Percentiles rank a stretch among this genome's conserved stretches.
Conservation (phyloP, 2,113 vertebrate genomes). For the Orthonyx spaldingii region DNA sequence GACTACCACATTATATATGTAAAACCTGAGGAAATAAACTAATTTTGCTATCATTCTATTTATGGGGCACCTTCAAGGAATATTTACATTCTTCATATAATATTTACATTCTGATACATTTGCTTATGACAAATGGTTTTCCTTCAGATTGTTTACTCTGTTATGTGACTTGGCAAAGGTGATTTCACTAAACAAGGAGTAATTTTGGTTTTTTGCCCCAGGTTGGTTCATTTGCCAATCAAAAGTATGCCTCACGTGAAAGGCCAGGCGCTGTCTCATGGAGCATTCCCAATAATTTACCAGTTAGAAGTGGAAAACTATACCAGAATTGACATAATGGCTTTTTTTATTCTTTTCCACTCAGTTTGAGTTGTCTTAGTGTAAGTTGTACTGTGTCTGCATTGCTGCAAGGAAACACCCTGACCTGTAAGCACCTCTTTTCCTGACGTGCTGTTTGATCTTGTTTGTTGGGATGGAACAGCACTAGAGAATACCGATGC, state of each 20-base stretch:
- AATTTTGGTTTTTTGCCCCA: not conserved
- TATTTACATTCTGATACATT: constrained; percentile 26
- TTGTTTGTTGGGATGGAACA: not conserved
- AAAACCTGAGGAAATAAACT: not conserved
- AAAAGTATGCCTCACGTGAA: not conserved
- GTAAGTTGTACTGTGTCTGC: not conserved
- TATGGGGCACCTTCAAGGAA: not conserved
- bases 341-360: not conserved
- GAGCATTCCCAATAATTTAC: not conserved
- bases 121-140: constrained; percentile 5
- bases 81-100: constrained; percentile 9
- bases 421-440: not conserved
- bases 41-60: constrained; percentile 4
- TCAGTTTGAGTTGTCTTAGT: not conserved
- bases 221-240: not conserved
- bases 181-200: not conserved
- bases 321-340: not conserved
- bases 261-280: not conserved
- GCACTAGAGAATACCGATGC: not conserved
- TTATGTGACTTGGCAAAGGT: not conserved
- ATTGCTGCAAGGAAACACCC: not conserved
- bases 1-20: not conserved
- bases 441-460: not conserved
- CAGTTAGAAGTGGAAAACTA: not conserved
- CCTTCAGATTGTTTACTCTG: constrained; percentile 1